These are phyloP conservation scores for Mimachlamys varia DNA, from an alignment of 2,888 invertebrate genomes.

Conservation along the genomic window DNA sequence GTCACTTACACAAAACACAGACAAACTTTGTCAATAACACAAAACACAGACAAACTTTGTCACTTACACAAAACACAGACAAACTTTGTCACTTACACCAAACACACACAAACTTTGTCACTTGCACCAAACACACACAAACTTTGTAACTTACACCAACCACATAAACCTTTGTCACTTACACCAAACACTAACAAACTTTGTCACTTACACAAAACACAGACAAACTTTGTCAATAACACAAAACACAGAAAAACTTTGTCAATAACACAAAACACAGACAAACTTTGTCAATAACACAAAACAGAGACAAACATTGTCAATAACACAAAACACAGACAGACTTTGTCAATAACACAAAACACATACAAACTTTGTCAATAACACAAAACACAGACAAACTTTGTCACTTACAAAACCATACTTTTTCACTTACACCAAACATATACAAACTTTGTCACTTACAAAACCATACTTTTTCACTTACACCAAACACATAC, in stretches of 20 bases:
- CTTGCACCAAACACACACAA: too few species aligned
- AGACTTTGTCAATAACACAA: background rate
- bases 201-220: background rate
- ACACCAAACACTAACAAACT: too few species aligned
- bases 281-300: background rate
- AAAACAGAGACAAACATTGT: background rate
- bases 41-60: too few species aligned
- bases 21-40: too few species aligned
- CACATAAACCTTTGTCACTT: too few species aligned
- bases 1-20: too few species aligned
- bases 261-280: background rate
- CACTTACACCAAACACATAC: background rate
- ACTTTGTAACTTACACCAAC: too few species aligned
- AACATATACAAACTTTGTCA: background rate
- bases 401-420: background rate
- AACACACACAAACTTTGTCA: too few species aligned
- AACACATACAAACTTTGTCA: background rate
- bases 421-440: background rate
- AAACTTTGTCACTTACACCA: too few species aligned
- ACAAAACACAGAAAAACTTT: background rate
- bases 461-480: background rate
- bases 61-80: too few species aligned
- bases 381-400: background rate
- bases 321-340: background rate
- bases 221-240: background rate